A percentile compares a stretch with the other conserved stretches of the same genome.
phyloP scores from a whole-genome alignment of 2,888 invertebrate genomes.

The Phymatocera aterrima region DNA sequence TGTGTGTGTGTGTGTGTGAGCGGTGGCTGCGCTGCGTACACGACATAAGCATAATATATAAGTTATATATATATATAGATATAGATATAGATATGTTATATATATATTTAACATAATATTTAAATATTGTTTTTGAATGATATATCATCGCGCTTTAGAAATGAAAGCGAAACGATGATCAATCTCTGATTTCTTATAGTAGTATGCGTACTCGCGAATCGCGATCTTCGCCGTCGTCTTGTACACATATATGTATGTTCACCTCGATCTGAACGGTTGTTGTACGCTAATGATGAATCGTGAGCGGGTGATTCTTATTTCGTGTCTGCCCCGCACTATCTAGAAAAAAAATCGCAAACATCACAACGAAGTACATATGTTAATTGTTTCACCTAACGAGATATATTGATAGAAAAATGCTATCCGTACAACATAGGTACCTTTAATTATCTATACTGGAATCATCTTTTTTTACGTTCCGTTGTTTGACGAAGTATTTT shows the following conservation, averaged over 20 bases:
- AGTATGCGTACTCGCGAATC: slow-evolving; percentile 8
- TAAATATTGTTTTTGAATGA: slow-evolving; percentile 8
- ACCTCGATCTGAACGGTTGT: not conserved
- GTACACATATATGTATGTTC: not conserved
- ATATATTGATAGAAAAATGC: not conserved
- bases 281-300: slow-evolving; percentile 1
- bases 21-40: not conserved
- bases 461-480: slow-evolving; percentile 61
- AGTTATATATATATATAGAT: slow-evolving; percentile 1
- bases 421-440: not conserved
- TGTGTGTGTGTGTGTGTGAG: not conserved
- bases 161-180: slow-evolving; percentile 1
- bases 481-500: slow-evolving; percentile 59
- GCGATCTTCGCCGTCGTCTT: not conserved
- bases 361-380: not conserved
- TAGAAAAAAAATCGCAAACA: not conserved
- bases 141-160: slow-evolving; percentile 3
- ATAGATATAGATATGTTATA: not conserved
- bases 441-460: slow-evolving; percentile 26
- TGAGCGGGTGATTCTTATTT: not conserved
- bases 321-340: not conserved
- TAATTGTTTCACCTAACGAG: not conserved
- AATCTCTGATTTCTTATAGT: not conserved
- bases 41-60: slow-evolving; percentile 3
- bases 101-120: slow-evolving; percentile 9